phyloP scores from a whole-genome alignment of 2,113 vertebrate species.

The Proteles cristata region DNA sequence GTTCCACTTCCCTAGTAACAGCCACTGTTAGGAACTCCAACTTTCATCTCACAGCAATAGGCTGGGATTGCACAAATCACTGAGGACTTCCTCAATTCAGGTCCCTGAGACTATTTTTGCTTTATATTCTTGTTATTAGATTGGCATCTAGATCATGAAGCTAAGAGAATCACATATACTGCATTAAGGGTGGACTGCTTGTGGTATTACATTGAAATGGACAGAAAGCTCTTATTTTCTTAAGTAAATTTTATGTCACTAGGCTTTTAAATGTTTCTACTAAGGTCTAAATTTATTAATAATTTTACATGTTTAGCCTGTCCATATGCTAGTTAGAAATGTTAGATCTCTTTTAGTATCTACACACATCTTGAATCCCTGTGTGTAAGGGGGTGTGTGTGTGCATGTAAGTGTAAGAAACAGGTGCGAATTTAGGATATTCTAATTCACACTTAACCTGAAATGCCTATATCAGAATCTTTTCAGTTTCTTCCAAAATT shows the following conservation, averaged over 20 bases:
- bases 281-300: background rate
- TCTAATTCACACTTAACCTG: background rate
- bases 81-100: slow-evolving; percentile 25
- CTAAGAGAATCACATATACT: background rate
- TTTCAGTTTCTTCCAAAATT: background rate
- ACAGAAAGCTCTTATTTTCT: slow-evolving; percentile 11
- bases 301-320: background rate
- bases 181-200: background rate
- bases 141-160: background rate
- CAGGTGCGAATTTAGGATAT: background rate
- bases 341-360: background rate
- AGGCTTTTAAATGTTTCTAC: background rate
- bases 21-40: fast-evolving
- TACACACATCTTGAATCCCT: background rate
- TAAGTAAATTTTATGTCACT: background rate
- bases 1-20: slow-evolving; percentile 9
- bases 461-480: background rate
- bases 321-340: background rate
- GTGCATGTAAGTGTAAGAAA: background rate
- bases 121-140: background rate
- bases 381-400: background rate
- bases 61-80: background rate
- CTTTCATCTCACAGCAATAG: background rate
- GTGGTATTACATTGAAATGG: background rate
- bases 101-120: background rate